Evolutionary conservation across 1,140 invertebrate genomes (phyloP).

Genomic region (Drosophila guanche): DNA sequence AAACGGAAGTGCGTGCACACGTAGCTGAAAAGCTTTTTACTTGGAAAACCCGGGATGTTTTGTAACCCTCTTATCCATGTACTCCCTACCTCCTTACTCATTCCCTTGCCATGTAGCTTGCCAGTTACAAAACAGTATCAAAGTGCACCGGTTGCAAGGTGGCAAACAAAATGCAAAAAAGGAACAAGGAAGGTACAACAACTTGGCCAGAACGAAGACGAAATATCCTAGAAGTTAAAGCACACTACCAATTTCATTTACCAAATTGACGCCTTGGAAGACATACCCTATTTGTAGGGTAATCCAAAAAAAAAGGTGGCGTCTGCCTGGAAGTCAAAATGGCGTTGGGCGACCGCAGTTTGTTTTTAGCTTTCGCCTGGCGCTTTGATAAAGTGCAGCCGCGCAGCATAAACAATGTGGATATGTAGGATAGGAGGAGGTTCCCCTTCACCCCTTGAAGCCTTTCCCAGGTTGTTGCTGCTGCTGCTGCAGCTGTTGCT

Average conservation of each 20-base stretch:
- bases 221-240: background rate
- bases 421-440: constrained; percentile 25
- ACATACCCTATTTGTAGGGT: background rate
- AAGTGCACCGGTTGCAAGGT: constrained; percentile 27
- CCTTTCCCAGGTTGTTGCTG: background rate
- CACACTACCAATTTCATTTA: background rate
- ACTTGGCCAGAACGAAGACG: too few species aligned
- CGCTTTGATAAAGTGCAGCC: constrained; percentile 78
- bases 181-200: background rate
- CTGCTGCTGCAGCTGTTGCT: background rate
- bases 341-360: constrained; percentile 62
- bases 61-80: background rate
- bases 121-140: constrained; percentile 7
- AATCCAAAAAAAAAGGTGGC: constrained; percentile 20
- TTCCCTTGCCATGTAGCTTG: background rate
- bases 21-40: constrained; percentile 62
- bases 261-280: background rate
- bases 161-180: background rate
- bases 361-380: constrained; percentile 60
- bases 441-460: constrained; percentile 1
- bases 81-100: background rate
- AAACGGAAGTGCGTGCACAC: constrained; percentile 69
- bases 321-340: constrained; percentile 53
- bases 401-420: constrained; percentile 75
- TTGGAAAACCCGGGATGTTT: too few species aligned